Percentiles rank a stretch among this genome's conserved stretches.
phyloP scores from a whole-genome alignment of 1,140 invertebrate species.

The Drosophila yakuba region DNA sequence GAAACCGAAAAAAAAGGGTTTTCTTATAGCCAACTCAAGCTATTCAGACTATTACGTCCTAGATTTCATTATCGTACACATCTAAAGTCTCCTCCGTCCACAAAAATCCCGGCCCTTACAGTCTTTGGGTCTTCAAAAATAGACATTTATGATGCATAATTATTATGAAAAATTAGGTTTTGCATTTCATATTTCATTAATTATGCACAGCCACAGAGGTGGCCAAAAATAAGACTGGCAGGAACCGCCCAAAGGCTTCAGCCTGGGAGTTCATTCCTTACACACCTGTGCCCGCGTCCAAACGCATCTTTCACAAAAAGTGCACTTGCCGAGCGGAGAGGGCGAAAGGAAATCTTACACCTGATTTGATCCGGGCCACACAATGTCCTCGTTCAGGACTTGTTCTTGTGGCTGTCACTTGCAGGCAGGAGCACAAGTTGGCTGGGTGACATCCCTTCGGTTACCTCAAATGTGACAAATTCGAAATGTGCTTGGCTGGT shows the following conservation, averaged over 20 bases:
- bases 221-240: neutral
- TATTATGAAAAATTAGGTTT: slow-evolving; percentile 58
- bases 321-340: slow-evolving; percentile 5
- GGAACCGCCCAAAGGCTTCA: neutral
- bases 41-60: neutral
- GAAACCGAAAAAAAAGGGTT: too few relatives aligned
- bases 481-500: slow-evolving; percentile 72
- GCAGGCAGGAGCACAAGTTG: slow-evolving; percentile 10
- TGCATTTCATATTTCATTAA: slow-evolving; percentile 83
- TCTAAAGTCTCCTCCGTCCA: neutral
- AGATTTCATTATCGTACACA: too few relatives aligned
- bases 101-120: too few relatives aligned
- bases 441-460: slow-evolving; percentile 28
- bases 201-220: slow-evolving; percentile 63
- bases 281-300: slow-evolving; percentile 18
- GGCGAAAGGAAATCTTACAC: slow-evolving; percentile 60
- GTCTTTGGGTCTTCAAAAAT: slow-evolving; percentile 34
- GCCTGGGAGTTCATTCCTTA: neutral
- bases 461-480: slow-evolving; percentile 66
- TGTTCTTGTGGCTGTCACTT: slow-evolving; percentile 58
- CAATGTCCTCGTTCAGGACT: slow-evolving; percentile 20
- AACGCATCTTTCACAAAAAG: slow-evolving; percentile 58
- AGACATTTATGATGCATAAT: slow-evolving; percentile 53
- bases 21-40: too few relatives aligned
- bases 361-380: slow-evolving; percentile 63